Conservation (phyloP, 2,113 vertebrate genomes). For the Saguinus imperator region DNA sequence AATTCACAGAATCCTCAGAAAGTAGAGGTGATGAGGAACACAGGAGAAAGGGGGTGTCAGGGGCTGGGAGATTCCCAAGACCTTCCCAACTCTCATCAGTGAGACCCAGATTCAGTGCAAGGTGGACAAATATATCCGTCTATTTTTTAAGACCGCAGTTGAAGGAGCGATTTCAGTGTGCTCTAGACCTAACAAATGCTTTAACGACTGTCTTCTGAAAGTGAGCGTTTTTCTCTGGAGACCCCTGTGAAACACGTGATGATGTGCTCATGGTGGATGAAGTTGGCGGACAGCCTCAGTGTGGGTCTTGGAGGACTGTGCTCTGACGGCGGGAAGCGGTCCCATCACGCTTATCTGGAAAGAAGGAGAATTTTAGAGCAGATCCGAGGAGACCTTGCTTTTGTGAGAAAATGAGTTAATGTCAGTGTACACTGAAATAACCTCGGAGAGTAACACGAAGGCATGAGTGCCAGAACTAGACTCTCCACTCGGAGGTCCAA, state of each 20-base stretch:
- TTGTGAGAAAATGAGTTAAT: neutral
- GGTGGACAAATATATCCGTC: neutral
- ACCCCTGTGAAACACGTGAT: neutral
- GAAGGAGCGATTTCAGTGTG: neutral
- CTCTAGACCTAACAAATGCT: neutral
- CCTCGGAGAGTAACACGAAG: neutral
- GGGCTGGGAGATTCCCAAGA: too few species aligned
- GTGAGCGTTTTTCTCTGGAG: neutral
- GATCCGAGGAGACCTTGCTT: neutral
- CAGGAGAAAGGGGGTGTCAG: too few species aligned
- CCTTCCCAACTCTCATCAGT: neutral
- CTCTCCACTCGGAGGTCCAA: neutral
- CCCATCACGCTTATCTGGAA: rapidly evolving
- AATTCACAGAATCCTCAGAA: neutral
- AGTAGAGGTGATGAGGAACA: rapidly evolving
- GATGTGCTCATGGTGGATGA: neutral
- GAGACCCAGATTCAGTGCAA: neutral
- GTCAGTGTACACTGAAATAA: neutral
- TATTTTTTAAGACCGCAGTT: neutral
- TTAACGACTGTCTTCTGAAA: neutral
- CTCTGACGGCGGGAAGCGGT: neutral
- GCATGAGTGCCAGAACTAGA: neutral
- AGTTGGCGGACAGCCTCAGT: rapidly evolving
- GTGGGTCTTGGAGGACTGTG: neutral
- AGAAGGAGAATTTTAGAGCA: neutral